Percentiles rank a stretch among this genome's conserved stretches.
These are phyloP conservation scores for Phainopepla nitens DNA, from an alignment of 2,113 vertebrate genomes.

Conservation along the genomic window DNA sequence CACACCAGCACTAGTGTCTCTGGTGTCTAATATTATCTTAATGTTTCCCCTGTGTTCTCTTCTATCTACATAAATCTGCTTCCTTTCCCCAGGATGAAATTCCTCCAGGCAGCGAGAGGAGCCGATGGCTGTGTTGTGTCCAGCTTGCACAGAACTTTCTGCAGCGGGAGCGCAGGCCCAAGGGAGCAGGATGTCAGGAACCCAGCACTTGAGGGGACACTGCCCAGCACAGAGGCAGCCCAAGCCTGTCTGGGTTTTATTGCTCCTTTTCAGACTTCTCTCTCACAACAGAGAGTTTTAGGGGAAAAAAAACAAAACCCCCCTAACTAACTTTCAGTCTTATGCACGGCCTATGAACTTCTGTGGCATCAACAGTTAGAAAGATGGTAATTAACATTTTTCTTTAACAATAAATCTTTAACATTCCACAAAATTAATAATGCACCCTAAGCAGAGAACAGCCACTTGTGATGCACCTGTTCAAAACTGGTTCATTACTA, in stretches of 20 bases:
- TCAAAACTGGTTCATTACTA: background rate
- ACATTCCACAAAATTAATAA: background rate
- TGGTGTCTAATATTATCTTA: accelerated
- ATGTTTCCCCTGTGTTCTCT: accelerated
- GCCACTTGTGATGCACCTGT: background rate
- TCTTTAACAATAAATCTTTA: background rate
- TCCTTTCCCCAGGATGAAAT: background rate
- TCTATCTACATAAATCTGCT: background rate
- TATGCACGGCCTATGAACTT: background rate
- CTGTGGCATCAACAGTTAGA: background rate
- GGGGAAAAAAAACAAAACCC: accelerated
- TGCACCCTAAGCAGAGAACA: background rate
- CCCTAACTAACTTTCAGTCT: background rate
- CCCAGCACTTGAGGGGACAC: background rate
- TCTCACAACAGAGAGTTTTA: background rate
- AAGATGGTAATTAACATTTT: background rate
- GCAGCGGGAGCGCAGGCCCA: background rate
- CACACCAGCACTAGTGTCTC: background rate
- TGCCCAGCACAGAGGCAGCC: background rate
- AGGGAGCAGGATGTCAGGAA: accelerated
- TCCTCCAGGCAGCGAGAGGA: background rate
- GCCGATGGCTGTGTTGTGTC: accelerated
- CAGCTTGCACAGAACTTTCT: background rate
- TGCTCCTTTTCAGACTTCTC: background rate
- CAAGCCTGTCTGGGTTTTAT: background rate